Conservation (phyloP, 2,888 invertebrate species). For the Acrocyrtus sp. region DNA sequence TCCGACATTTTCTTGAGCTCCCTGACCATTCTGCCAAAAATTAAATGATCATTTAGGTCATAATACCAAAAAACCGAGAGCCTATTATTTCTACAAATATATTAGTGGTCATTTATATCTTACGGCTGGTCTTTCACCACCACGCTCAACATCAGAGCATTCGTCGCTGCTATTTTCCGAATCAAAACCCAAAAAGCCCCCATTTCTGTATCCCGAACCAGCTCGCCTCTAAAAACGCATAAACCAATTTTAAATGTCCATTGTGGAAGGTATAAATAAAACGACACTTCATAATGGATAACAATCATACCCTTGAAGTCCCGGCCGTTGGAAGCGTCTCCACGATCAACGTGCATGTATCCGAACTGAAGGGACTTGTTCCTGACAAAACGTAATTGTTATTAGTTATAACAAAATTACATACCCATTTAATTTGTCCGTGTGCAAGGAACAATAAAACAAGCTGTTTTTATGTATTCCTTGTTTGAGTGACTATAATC, state of each 20-base stretch:
- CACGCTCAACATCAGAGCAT: conserved; percentile 67
- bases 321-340: conserved; percentile 83
- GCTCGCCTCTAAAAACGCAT: conserved; percentile 49
- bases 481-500: too few species aligned
- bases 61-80: background rate
- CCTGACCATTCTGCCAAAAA: conserved; percentile 11
- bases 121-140: conserved; percentile 56
- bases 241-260: too few species aligned
- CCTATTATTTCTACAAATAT: background rate
- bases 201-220: conserved; percentile 66
- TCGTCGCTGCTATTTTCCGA: conserved; percentile 71
- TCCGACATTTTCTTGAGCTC: conserved; percentile 64
- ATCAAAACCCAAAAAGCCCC: conserved; percentile 87
- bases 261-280: too few species aligned
- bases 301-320: conserved; percentile 75
- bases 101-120: conserved; percentile 1
- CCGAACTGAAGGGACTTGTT: conserved; percentile 97
- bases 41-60: background rate
- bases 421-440: background rate
- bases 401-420: background rate
- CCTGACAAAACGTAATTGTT: conserved; percentile 68
- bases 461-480: conserved; percentile 1
- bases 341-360: conserved; percentile 91
- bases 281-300: background rate
- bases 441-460: too few species aligned